These are phyloP conservation scores for Salminus brasiliensis DNA, from an alignment of 2,113 vertebrate species.

Conservation along the genomic window DNA sequence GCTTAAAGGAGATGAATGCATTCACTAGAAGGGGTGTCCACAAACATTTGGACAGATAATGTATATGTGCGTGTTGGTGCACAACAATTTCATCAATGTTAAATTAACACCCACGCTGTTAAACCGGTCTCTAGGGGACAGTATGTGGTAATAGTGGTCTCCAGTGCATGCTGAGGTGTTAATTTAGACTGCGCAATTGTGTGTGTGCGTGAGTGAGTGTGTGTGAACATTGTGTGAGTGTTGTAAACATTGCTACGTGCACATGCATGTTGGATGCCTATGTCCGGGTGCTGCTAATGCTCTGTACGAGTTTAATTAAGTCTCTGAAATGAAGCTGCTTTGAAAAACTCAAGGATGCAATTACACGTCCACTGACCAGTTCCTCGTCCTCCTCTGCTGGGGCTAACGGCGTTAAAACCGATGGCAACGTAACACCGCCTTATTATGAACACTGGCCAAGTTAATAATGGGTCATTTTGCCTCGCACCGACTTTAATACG, in stretches of 20 bases:
- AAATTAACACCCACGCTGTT: slow-evolving; percentile 23
- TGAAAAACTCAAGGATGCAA: slow-evolving; percentile 75
- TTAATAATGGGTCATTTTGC: slow-evolving; percentile 76
- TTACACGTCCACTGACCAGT: slow-evolving; percentile 78
- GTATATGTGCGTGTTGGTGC: slow-evolving; percentile 8
- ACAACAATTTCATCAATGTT: slow-evolving; percentile 21
- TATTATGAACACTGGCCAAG: slow-evolving; percentile 76
- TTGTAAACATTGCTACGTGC: slow-evolving; percentile 13
- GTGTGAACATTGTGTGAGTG: slow-evolving; percentile 29
- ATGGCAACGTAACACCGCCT: slow-evolving; percentile 71
- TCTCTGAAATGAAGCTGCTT: slow-evolving; percentile 68
- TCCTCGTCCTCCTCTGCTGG: slow-evolving; percentile 72
- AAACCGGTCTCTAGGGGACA: neutral
- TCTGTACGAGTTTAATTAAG: slow-evolving; percentile 78
- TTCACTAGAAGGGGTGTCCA: no score
- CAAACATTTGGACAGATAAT: no score
- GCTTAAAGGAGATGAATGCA: no score
- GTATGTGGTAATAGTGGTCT: neutral
- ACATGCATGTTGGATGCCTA: slow-evolving; percentile 28
- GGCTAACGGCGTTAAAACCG: slow-evolving; percentile 81
- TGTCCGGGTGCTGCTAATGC: slow-evolving; percentile 67
- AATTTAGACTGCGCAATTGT: neutral
- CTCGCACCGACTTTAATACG: slow-evolving; percentile 63
- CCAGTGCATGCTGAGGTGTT: slow-evolving; percentile 11
- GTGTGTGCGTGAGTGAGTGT: slow-evolving; percentile 33